Percentiles rank a stretch among this genome's conserved stretches.
phyloP scores from a whole-genome alignment of 2,113 vertebrate species.

The Paramormyrops kingsleyae region DNA sequence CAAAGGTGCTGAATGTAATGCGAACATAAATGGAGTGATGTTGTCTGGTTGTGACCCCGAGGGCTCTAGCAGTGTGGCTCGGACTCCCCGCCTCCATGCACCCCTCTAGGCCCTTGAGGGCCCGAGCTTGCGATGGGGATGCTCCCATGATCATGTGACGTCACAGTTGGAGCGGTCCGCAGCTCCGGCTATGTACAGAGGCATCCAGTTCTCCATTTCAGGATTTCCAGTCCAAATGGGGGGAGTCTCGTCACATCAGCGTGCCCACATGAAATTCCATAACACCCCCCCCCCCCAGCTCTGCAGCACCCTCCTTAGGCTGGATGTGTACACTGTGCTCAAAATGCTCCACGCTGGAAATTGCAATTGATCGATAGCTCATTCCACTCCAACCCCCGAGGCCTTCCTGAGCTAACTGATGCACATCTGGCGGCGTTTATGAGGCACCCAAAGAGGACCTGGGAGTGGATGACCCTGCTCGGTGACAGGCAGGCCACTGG shows the following conservation, averaged over 20 bases:
- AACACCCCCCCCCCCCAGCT: too few species aligned
- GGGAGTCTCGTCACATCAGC: slow-evolving; percentile 42
- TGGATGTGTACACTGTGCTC: neutral
- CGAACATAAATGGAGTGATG: neutral
- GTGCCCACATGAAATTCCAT: slow-evolving; percentile 47
- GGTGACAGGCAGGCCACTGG: slow-evolving; percentile 42
- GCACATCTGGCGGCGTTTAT: slow-evolving; percentile 10
- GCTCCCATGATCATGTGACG: slow-evolving; percentile 29
- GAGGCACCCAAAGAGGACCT: neutral
- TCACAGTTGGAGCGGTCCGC: slow-evolving; percentile 31
- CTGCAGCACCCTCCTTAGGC: neutral
- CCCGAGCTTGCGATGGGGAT: neutral
- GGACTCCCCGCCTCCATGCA: neutral
- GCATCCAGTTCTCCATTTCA: slow-evolving; percentile 56
- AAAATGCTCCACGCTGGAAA: neutral
- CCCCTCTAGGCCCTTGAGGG: neutral
- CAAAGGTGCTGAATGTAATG: neutral
- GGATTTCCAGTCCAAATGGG: slow-evolving; percentile 58
- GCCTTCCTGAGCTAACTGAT: neutral
- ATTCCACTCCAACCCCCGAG: neutral
- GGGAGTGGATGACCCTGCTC: slow-evolving; percentile 20
- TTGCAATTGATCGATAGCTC: neutral
- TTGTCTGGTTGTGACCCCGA: neutral
- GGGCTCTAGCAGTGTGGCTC: neutral
- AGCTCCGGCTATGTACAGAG: neutral